phyloP scores from a whole-genome alignment of 2,797 vertebrate species.

The Pseudotriccus pelzelni region DNA sequence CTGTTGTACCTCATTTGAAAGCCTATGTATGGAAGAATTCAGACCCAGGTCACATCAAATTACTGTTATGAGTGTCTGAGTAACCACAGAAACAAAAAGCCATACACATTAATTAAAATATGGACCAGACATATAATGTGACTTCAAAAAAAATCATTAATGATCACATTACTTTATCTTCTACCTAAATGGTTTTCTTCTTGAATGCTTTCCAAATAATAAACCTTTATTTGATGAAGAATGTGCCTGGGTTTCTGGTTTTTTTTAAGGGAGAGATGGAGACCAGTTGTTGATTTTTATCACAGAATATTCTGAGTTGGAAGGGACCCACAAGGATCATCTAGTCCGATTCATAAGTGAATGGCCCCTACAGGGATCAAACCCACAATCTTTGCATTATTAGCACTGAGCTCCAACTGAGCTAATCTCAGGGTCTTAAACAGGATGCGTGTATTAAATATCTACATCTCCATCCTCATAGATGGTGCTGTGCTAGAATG shows the following conservation, averaged over 20 bases:
- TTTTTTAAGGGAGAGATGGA: not conserved
- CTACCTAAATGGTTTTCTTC: not conserved
- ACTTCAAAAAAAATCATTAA: not conserved
- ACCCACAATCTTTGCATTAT: not conserved
- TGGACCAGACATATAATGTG: not conserved
- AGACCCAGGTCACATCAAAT: not conserved
- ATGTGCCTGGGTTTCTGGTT: not conserved
- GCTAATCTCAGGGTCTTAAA: not conserved
- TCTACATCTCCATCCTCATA: not conserved
- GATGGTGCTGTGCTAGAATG: not conserved
- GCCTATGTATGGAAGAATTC: not conserved
- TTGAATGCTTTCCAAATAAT: not conserved
- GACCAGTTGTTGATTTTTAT: not conserved
- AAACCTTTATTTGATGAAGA: not conserved
- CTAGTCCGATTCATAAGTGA: not conserved
- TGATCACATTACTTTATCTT: not conserved
- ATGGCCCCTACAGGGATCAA: not conserved
- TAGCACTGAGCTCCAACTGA: not conserved
- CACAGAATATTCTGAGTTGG: not conserved
- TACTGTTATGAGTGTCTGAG: not conserved
- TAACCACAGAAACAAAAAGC: not conserved
- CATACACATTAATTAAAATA: constrained; percentile 2
- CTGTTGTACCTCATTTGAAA: not conserved
- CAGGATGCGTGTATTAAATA: not conserved
- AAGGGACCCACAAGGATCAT: not conserved